These are phyloP conservation scores for Charina bottae DNA, from an alignment of 2,113 vertebrate genomes.

Conservation along the genomic window DNA sequence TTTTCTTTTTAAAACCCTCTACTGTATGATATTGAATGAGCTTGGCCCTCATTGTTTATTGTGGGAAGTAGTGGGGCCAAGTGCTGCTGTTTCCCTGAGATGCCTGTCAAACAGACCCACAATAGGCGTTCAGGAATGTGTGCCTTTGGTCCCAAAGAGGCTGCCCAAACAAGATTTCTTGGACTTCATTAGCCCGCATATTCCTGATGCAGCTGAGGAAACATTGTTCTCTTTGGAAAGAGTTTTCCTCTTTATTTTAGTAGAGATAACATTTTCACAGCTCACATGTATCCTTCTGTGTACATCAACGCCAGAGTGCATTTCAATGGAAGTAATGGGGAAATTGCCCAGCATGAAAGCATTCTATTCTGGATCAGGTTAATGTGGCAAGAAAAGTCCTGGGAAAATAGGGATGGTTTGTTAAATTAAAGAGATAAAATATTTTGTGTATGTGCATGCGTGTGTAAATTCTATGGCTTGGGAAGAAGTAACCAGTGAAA, in stretches of 20 bases:
- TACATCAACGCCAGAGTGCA: neutral
- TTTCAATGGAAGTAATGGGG: neutral
- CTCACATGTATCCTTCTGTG: neutral
- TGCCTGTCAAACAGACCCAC: too few species aligned
- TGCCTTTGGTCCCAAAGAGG: neutral
- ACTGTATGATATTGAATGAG: neutral
- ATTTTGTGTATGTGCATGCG: neutral
- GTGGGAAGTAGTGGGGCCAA: neutral
- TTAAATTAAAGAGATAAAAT: slow-evolving; percentile 3
- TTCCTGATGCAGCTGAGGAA: neutral
- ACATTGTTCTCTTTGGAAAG: neutral
- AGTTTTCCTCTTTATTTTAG: neutral
- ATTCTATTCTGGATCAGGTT: neutral
- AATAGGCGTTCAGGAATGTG: neutral
- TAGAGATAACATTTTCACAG: neutral
- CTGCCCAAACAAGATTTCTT: neutral
- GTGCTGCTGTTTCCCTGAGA: neutral
- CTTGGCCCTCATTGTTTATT: neutral
- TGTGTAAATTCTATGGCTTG: neutral
- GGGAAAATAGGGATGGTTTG: neutral
- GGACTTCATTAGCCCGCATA: neutral
- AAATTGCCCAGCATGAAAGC: neutral
- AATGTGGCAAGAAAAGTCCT: neutral
- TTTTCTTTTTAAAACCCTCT: neutral
- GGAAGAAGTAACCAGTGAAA: neutral